A percentile compares a stretch with the other conserved stretches of the same genome.
These are phyloP conservation scores for Ellobius talpinus DNA, from an alignment of 2,113 vertebrate genomes.

Conservation along the genomic window DNA sequence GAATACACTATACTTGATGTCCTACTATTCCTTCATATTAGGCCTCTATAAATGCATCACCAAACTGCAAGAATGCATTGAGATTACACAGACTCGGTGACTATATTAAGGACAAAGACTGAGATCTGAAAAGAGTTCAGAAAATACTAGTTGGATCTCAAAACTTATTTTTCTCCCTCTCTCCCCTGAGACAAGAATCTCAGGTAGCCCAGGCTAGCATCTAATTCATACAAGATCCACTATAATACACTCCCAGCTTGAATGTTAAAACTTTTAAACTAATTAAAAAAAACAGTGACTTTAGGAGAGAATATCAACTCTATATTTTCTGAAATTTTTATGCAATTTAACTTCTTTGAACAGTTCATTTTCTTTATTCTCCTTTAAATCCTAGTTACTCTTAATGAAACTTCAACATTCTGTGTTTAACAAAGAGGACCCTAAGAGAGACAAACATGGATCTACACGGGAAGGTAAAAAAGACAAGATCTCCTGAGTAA, in stretches of 20 bases:
- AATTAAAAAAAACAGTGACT: neutral
- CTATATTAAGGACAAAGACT: neutral
- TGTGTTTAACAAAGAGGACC: neutral
- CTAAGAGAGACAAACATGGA: too few relatives aligned
- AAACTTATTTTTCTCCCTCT: neutral
- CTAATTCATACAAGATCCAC: neutral
- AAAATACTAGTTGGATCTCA: neutral
- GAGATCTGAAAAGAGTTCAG: neutral
- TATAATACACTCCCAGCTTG: neutral
- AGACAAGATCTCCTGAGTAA: too few relatives aligned
- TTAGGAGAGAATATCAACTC: neutral
- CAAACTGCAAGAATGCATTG: neutral
- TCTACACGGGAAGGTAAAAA: too few relatives aligned
- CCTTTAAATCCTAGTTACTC: constrained; percentile 15
- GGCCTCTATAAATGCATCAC: neutral
- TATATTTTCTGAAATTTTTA: neutral
- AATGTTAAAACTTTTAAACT: neutral
- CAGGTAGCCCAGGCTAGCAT: neutral
- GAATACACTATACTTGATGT: neutral
- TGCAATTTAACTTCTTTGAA: constrained; percentile 25
- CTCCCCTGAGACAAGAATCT: neutral
- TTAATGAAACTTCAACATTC: neutral
- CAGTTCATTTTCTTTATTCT: constrained; percentile 9
- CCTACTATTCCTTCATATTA: neutral
- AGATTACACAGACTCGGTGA: neutral